Evolutionary conservation across 2,888 invertebrate genomes (phyloP).

Genomic region (Reticulitermes lucifugus): DNA sequence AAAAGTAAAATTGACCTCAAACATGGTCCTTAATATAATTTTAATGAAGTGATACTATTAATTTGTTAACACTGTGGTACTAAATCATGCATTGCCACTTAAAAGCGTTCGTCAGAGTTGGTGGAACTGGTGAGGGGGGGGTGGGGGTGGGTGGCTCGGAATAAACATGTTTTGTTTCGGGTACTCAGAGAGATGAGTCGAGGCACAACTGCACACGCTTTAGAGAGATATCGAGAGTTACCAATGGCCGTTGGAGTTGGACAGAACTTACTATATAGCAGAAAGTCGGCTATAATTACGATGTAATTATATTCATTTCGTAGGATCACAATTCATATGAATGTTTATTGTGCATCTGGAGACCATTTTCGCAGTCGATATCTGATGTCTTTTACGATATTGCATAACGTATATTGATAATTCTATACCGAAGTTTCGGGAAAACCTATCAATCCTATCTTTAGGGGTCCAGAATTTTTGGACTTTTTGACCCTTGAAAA

Average conservation of each 20-base stretch:
- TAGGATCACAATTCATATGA: not conserved
- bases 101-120: conserved; percentile 6
- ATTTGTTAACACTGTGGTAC: conserved; percentile 20
- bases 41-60: conserved; percentile 22
- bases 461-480: too few relatives aligned
- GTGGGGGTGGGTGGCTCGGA: not conserved
- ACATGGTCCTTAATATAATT: not conserved
- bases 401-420: too few relatives aligned
- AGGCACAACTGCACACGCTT: not conserved
- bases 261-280: not conserved
- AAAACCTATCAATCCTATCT: too few relatives aligned
- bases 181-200: not conserved
- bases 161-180: conserved; percentile 14
- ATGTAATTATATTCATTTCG: not conserved
- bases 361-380: too few relatives aligned
- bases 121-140: not conserved
- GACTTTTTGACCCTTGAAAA: too few relatives aligned
- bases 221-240: not conserved
- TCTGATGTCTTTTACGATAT: too few relatives aligned
- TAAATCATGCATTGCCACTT: conserved; percentile 34
- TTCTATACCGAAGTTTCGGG: too few relatives aligned
- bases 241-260: not conserved
- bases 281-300: not conserved
- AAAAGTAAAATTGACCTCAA: conserved; percentile 11
- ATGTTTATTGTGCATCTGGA: too few relatives aligned